Evolutionary conservation across 2,113 vertebrate species (phyloP).

Genomic region (Eubucco bourcierii): DNA sequence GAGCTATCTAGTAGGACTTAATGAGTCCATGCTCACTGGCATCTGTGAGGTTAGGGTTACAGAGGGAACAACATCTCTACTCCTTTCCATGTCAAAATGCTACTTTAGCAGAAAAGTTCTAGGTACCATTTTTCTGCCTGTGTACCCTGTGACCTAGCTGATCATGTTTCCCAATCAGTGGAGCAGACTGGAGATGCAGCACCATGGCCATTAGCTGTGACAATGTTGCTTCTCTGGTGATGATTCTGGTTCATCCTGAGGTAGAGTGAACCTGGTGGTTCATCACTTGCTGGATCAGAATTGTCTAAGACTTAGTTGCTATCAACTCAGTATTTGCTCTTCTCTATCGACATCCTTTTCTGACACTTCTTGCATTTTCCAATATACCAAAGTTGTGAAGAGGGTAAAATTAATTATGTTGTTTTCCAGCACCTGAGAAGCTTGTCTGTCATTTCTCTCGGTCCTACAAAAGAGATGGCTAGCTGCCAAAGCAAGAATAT

Average conservation of each 20-base stretch:
- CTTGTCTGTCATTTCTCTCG: not conserved
- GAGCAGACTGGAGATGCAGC: not conserved
- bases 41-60: not conserved
- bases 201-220: not conserved
- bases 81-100: not conserved
- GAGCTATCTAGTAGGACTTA: not conserved
- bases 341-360: not conserved
- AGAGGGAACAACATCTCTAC: not conserved
- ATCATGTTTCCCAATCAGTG: not conserved
- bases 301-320: not conserved
- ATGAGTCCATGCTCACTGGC: not conserved
- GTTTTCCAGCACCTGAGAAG: not conserved
- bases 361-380: not conserved
- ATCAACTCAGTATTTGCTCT: not conserved
- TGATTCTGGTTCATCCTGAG: not conserved
- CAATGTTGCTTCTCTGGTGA: not conserved
- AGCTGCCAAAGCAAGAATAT: not conserved
- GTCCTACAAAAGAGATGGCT: not conserved
- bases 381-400: not conserved
- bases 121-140: not conserved
- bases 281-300: not conserved
- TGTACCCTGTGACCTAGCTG: not conserved
- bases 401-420: not conserved
- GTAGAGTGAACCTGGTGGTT: not conserved
- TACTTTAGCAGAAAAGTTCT: not conserved